Base-by-base conservation (phyloP, 2,888 invertebrate species). In the Protonemura montana region DNA sequence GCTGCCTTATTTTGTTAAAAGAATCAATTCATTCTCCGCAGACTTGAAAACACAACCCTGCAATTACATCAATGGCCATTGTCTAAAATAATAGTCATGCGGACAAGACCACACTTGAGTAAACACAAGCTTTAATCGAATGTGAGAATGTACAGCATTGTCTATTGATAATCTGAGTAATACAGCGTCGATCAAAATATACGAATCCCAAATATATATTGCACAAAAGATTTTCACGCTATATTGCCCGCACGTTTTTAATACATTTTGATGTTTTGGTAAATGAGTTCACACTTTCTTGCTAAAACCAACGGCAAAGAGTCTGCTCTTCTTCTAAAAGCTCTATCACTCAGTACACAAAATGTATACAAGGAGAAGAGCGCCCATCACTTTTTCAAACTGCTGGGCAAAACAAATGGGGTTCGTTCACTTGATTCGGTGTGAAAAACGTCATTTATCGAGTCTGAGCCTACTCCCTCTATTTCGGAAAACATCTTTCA, bases 191-290 rank as follows among this genome's bases (percentile, higher is more conserved):
- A 59, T 59, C 59, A 59, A 21, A 59, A 59, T 59, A 59, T 59
- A 7, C 59, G 13, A 59, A 3, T 21, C 59, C 16, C 59, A 59
- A 59, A 59, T 59, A 2, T 59, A 2, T 7, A 59, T n/a, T n/a
- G 59, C 21, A 59, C 16, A 21, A 59, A 59, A 59, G 59, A 10
- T 2, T 7, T 59, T 59, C 59, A 59, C 21, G 59, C 59, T 59
- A 59, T 21, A 59, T 35, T 35, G 59, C 59, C 21, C 13, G 16
- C 59, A 59, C 59, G 7, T 21, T 21, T 59, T 59, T 59, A 59
- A 59, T 59, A 59, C 59, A 59, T 59, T 59, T 13, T 59, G 59
- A 59, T 59, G 59, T 59, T 59, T n/a, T 59, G 59, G 59, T 59
- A 59, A 21, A 59, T 59, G 59, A 59, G 59, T 13, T 3, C 21